phyloP scores from a whole-genome alignment of 2,113 vertebrate genomes.

The Mesitornis unicolor region DNA sequence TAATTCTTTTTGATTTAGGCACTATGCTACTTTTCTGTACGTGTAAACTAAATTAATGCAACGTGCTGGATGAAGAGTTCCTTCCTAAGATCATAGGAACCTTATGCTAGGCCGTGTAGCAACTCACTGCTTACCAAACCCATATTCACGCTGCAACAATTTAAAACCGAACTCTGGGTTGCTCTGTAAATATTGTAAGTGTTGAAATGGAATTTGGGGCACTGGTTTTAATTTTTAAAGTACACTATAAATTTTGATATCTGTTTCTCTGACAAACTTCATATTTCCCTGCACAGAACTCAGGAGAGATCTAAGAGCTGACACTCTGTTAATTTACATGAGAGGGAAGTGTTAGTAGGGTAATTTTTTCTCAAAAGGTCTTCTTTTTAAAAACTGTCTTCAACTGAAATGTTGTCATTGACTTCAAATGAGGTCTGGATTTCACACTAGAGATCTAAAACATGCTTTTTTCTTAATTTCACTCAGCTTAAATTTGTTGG shows the following conservation, averaged over 20 bases:
- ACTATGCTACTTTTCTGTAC: not conserved
- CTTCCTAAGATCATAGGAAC: not conserved
- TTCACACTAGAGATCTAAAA: not conserved
- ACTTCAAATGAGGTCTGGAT: not conserved
- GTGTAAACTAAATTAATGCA: not conserved
- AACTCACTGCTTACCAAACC: not conserved
- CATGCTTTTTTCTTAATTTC: not conserved
- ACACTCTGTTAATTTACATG: not conserved
- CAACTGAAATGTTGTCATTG: not conserved
- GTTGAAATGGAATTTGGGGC: not conserved
- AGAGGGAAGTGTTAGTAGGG: not conserved
- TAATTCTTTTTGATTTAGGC: not conserved
- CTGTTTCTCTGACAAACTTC: not conserved
- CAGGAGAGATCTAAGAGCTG: not conserved
- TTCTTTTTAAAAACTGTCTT: not conserved
- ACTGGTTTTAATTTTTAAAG: conserved; percentile 24
- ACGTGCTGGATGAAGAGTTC: not conserved
- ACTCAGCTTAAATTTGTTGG: not conserved
- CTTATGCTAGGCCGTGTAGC: not conserved
- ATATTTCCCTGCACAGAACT: not conserved
- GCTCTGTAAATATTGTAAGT: not conserved
- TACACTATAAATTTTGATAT: not conserved
- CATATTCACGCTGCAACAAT: not conserved
- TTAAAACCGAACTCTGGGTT: not conserved
- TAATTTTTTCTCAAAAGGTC: not conserved